These are phyloP conservation scores for Endotricha flammealis DNA, from an alignment of 2,888 invertebrate species.

Conservation along the genomic window DNA sequence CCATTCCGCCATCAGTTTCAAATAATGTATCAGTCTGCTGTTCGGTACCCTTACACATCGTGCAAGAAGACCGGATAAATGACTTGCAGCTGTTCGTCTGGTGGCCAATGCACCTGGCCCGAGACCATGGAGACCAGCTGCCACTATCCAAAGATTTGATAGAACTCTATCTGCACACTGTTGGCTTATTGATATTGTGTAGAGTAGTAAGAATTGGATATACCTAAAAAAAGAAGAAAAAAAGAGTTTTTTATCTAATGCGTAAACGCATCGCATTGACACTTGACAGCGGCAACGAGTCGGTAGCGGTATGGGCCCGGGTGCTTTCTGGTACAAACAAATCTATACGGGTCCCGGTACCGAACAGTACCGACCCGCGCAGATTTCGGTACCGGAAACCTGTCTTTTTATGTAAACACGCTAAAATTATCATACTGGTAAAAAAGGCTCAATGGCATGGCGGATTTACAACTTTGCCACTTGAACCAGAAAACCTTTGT, in stretches of 20 bases:
- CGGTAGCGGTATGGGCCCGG: no score
- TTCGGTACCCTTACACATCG: constrained; percentile 62
- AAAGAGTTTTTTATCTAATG: not conserved
- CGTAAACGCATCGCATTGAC: no score
- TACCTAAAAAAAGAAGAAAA: constrained; percentile 44
- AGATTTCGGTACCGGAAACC: no score
- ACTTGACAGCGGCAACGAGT: no score
- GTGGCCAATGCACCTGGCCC: constrained; percentile 59
- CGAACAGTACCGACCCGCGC: no score
- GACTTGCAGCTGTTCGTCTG: constrained; percentile 58
- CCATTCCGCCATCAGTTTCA: constrained; percentile 88
- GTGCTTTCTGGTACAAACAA: no score
- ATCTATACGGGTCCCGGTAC: no score
- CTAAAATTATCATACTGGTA: no score
- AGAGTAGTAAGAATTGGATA: constrained; percentile 68
- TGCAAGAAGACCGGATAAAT: constrained; percentile 63
- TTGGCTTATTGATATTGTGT: constrained; percentile 68
- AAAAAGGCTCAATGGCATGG: no score
- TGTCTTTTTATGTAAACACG: no score
- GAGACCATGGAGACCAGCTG: constrained; percentile 53
- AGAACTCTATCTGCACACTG: constrained; percentile 61
- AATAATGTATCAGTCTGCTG: constrained; percentile 50
- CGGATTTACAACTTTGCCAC: no score
- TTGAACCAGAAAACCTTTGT: no score
- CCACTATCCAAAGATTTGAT: constrained; percentile 56